Evolutionary conservation across 2,888 invertebrate genomes (phyloP), one percentile per base, ranked within the genome.

Genomic region (Tetanocera ferruginea): DNA sequence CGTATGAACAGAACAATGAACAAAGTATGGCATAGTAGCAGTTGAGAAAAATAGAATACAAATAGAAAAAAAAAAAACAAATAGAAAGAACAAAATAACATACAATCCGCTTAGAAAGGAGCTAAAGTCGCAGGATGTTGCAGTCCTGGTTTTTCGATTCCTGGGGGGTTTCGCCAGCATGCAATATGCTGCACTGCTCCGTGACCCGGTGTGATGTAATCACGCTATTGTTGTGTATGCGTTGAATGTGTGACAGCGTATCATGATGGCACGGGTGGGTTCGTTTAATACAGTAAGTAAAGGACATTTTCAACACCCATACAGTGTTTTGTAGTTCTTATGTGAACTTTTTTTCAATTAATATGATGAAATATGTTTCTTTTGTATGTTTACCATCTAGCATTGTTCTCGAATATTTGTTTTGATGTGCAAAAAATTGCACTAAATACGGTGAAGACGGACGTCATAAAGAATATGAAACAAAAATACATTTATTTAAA

Each of bases 161-260:
- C 74, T 69, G 64, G 23, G 73, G 76, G 69, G 73, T 70, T 80
- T 76, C 79, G 19, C 17, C 49, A 49, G 62, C 73, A 73, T 73
- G 73, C 62, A 73, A 73, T 25, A 23, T 71, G 77, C 77, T 76
- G 77, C 49, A 67, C 62, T 23, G 76, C 62, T 25, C 17, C 77
- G 72, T 76, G 57, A 49, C 49, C 49, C 57, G 43, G 62, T 76
- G 62, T 76, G 67, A 77, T 78, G 82, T 83, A 85, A 85, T 84
- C 85, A 84, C 82, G 80, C 69, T 72, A 64, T 74, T 77, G 70
- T 76, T 78, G 55, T 81, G 64, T 51, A 3, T 55, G 19, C 76
- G 80, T 76, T 84, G 43, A 76, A 28, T 51, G 28, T 69, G 69
- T 17, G 70, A 5, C n/a, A 19, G 51, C 37, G 34, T 8, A 34